Conservation (phyloP, 2,888 invertebrate genomes). For the Lycophotia porphyrea region DNA sequence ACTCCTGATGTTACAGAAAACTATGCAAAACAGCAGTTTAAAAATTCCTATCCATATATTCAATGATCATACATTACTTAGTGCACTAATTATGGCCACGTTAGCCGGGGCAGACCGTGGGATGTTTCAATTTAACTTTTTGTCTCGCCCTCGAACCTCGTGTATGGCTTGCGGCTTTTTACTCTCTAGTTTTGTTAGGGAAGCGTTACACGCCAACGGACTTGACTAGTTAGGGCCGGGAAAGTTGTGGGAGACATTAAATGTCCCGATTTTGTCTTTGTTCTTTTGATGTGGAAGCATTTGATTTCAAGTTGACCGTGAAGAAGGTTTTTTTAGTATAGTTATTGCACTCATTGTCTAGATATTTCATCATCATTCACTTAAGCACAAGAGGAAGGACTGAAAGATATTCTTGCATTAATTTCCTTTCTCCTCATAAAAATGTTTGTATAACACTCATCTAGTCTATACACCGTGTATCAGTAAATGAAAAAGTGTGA, state of each 20-base stretch:
- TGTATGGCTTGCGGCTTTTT: conserved; percentile 72
- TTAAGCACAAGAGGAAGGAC: too few relatives aligned
- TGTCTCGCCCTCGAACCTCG: conserved; percentile 62
- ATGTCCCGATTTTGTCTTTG: not conserved
- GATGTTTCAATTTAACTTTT: conserved; percentile 85
- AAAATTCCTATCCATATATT: conserved; percentile 12
- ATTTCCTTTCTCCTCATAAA: too few relatives aligned
- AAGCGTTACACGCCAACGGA: conserved; percentile 27
- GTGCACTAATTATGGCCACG: conserved; percentile 57
- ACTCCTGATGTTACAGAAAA: not conserved
- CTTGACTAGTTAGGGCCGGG: conserved; percentile 7
- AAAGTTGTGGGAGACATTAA: conserved; percentile 6
- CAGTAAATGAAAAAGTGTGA: too few relatives aligned
- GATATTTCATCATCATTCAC: too few relatives aligned
- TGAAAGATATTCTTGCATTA: too few relatives aligned
- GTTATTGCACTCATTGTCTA: not conserved
- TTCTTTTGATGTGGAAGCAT: not conserved
- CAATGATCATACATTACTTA: conserved; percentile 37
- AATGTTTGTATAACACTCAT: too few relatives aligned
- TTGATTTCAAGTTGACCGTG: not conserved
- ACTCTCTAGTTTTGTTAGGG: conserved; percentile 55
- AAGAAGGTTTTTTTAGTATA: not conserved
- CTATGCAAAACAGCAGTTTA: not conserved
- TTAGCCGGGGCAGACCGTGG: conserved; percentile 62
- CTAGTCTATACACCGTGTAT: too few relatives aligned